Evolutionary conservation across 2,888 invertebrate genomes (phyloP).

Genomic region (Hanleya hanleyi): DNA sequence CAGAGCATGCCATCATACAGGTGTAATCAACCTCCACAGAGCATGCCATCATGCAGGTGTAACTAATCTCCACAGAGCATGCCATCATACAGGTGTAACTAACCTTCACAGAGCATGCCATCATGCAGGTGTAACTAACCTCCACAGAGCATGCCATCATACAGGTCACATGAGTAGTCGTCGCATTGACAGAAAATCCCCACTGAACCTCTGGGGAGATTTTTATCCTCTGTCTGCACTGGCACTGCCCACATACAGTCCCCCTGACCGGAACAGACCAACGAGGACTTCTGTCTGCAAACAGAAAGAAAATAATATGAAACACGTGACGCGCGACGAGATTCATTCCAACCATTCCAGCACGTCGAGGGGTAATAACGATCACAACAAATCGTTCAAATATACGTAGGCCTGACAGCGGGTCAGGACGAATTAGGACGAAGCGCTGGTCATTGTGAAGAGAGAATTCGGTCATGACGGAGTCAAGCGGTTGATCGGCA

Average conservation of each 20-base stretch:
- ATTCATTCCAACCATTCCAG: too few species aligned
- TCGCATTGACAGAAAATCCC: slow-evolving; percentile 91
- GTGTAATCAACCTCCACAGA: not conserved
- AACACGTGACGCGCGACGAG: too few species aligned
- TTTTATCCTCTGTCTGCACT: slow-evolving; percentile 51
- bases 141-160: slow-evolving; percentile 73
- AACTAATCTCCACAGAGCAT: slow-evolving; percentile 63
- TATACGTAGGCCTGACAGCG: too few species aligned
- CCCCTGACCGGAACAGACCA: slow-evolving; percentile 73
- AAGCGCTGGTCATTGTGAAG: too few species aligned
- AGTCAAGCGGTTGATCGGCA: too few species aligned
- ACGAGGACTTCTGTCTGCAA: slow-evolving; percentile 28
- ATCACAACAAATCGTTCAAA: too few species aligned
- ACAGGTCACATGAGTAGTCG: slow-evolving; percentile 86
- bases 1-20: too few species aligned
- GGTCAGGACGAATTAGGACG: too few species aligned
- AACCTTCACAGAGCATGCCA: not conserved
- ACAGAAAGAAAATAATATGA: not conserved
- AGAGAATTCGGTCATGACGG: too few species aligned
- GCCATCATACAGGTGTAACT: slow-evolving; percentile 71
- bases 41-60: not conserved
- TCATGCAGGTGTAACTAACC: not conserved
- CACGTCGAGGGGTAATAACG: too few species aligned
- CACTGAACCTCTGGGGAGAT: slow-evolving; percentile 45
- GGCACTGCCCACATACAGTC: slow-evolving; percentile 74